phyloP scores from a whole-genome alignment of 2,888 invertebrate genomes.

The Pristionchus exspectatus region DNA sequence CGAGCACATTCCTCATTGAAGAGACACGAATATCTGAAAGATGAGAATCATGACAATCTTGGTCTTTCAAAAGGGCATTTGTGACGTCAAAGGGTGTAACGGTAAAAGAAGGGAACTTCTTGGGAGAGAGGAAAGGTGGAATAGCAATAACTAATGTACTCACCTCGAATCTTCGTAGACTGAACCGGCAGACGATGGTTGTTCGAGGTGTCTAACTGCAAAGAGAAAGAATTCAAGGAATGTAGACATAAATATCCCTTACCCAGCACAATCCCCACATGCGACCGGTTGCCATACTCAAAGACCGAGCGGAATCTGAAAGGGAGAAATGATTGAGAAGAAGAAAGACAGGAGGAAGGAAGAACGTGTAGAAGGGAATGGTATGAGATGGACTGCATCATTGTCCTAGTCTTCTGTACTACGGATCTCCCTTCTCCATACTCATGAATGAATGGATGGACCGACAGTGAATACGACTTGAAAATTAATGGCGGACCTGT shows the following conservation, averaged over 20 bases:
- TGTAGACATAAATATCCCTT: not conserved
- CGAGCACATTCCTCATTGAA: constrained; percentile 69
- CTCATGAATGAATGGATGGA: too few relatives aligned
- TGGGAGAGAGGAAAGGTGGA: too few relatives aligned
- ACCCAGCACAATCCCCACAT: constrained; percentile 59
- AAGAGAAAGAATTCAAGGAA: not conserved
- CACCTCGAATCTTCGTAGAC: constrained; percentile 47
- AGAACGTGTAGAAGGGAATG: not conserved
- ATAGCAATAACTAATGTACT: not conserved
- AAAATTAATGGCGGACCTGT: constrained; percentile 55
- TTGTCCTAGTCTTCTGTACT: too few relatives aligned
- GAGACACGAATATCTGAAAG: constrained; percentile 65
- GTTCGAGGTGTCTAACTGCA: constrained; percentile 43
- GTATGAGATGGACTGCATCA: not conserved
- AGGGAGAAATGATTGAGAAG: not conserved
- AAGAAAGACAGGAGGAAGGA: not conserved
- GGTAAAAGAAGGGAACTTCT: too few relatives aligned
- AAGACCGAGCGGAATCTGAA: constrained; percentile 45
- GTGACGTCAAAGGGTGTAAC: too few relatives aligned
- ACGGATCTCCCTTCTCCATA: too few relatives aligned
- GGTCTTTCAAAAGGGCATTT: not conserved
- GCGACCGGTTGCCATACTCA: constrained; percentile 55
- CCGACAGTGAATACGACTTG: too few relatives aligned
- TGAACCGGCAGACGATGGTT: not conserved
- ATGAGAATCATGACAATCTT: not conserved